phyloP scores from a whole-genome alignment of 2,113 vertebrate genomes.

The Lampris incognitus region DNA sequence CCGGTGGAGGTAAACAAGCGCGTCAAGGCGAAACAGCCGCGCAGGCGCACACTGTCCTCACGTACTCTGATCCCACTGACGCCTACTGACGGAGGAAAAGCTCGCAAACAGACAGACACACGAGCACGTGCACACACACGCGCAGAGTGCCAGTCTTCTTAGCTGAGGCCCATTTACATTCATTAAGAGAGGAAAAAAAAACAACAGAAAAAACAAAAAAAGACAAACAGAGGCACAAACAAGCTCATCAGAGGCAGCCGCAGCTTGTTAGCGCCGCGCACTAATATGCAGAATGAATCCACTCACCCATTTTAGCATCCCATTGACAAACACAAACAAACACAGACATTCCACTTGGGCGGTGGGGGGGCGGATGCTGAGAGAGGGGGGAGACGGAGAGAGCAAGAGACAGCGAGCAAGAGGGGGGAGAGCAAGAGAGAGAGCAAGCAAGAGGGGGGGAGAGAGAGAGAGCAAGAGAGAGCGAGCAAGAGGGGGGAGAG shows the following conservation, averaged over 20 bases:
- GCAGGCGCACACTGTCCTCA: slow-evolving; percentile 5
- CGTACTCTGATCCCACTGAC: slow-evolving; percentile 20
- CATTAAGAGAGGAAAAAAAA: slow-evolving; percentile 29
- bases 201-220: slow-evolving; percentile 3
- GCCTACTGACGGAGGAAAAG: slow-evolving; percentile 3
- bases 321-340: slow-evolving; percentile 70
- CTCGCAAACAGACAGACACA: slow-evolving; percentile 12
- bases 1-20: slow-evolving; percentile 48
- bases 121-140: background rate
- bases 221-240: slow-evolving; percentile 68
- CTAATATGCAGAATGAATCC: slow-evolving; percentile 68
- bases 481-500: no score
- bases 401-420: slow-evolving; percentile 30
- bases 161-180: slow-evolving; percentile 62
- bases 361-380: background rate
- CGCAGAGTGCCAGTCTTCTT: slow-evolving; percentile 2
- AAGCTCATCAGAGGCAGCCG: slow-evolving; percentile 71
- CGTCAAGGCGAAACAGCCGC: slow-evolving; percentile 3
- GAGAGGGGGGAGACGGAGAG: background rate
- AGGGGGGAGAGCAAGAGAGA: no score
- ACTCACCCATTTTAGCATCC: slow-evolving; percentile 66
- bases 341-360: slow-evolving; percentile 47
- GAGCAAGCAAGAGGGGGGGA: no score
- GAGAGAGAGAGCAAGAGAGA: no score
- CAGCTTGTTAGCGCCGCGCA: slow-evolving; percentile 68